Evolutionary conservation across 2,113 vertebrate species (phyloP).

Genomic region (Kobus ellipsiprymnus): DNA sequence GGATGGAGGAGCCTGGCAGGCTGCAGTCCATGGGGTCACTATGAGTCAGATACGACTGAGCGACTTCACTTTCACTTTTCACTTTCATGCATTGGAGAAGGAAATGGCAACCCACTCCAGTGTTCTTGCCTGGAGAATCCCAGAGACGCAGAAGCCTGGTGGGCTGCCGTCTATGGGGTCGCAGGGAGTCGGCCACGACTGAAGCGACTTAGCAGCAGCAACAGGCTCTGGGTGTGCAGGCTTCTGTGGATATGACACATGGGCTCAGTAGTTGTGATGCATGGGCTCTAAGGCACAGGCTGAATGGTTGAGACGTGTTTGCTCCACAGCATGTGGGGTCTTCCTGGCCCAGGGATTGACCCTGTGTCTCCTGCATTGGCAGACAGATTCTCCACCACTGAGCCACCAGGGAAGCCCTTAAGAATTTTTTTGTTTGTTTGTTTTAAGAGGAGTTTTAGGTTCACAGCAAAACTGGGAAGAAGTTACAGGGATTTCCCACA

Average conservation of each 20-base stretch:
- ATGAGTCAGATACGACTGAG: rapidly evolving
- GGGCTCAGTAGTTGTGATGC: neutral
- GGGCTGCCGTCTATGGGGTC: too few species aligned
- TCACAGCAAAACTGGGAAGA: neutral
- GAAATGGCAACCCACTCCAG: too few species aligned
- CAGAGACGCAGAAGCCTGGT: too few species aligned
- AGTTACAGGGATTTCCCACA: neutral
- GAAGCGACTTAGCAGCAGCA: too few species aligned
- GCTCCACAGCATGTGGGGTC: neutral
- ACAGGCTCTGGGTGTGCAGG: neutral
- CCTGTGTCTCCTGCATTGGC: neutral
- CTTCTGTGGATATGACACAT: neutral
- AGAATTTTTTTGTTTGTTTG: neutral
- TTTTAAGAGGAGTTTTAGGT: neutral
- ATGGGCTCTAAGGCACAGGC: neutral
- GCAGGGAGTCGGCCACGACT: rapidly evolving
- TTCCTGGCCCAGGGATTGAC: neutral
- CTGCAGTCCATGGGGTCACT: too few species aligned
- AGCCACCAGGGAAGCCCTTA: neutral
- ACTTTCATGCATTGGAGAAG: too few species aligned
- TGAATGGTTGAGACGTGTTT: neutral
- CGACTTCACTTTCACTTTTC: too few species aligned
- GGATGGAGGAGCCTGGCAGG: too few species aligned
- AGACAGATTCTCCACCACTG: neutral
- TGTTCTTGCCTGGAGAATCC: too few species aligned